Evolutionary conservation across 2,888 invertebrate species (phyloP).

Genomic region (Dromius quadrimaculatus): DNA sequence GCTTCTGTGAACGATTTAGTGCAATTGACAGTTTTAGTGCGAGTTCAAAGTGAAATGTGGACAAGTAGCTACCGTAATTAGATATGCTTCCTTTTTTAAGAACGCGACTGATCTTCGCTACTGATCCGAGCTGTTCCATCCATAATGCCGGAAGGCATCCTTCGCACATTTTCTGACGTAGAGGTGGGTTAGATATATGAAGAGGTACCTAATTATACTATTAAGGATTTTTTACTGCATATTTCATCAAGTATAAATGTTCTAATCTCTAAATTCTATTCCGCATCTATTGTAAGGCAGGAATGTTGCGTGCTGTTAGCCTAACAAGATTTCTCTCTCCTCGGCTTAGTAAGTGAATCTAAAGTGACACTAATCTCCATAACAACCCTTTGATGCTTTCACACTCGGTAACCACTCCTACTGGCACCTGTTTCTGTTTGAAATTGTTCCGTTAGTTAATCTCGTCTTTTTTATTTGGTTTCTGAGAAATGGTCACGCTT

Average conservation of each 20-base stretch:
- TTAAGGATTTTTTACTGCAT: too few relatives aligned
- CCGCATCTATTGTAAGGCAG: too few relatives aligned
- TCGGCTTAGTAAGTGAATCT: slow-evolving; percentile 4
- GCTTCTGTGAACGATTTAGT: slow-evolving; percentile 2
- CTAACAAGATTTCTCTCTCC: too few relatives aligned
- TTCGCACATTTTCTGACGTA: slow-evolving; percentile 62
- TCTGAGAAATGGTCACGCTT: slow-evolving; percentile 48
- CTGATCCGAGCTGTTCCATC: slow-evolving; percentile 57
- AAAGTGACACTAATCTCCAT: not conserved
- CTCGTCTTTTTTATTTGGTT: slow-evolving; percentile 23
- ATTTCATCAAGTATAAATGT: too few relatives aligned
- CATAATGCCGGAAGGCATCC: slow-evolving; percentile 64
- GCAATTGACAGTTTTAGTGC: slow-evolving; percentile 59
- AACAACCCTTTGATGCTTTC: slow-evolving; percentile 6
- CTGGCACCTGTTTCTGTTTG: slow-evolving; percentile 29
- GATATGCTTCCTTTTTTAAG: slow-evolving; percentile 37
- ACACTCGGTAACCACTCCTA: slow-evolving; percentile 14
- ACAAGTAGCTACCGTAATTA: slow-evolving; percentile 50
- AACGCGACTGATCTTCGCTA: slow-evolving; percentile 61
- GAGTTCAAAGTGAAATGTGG: slow-evolving; percentile 60
- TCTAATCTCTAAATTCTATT: too few relatives aligned
- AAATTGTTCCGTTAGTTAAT: slow-evolving; percentile 41
- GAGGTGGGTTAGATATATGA: too few relatives aligned
- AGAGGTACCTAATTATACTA: too few relatives aligned
- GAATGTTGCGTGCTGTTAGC: too few relatives aligned